Percentiles rank a stretch among this genome's conserved stretches.
These are phyloP conservation scores for Ciconia boyciana DNA, from an alignment of 2,113 vertebrate genomes.

Conservation along the genomic window DNA sequence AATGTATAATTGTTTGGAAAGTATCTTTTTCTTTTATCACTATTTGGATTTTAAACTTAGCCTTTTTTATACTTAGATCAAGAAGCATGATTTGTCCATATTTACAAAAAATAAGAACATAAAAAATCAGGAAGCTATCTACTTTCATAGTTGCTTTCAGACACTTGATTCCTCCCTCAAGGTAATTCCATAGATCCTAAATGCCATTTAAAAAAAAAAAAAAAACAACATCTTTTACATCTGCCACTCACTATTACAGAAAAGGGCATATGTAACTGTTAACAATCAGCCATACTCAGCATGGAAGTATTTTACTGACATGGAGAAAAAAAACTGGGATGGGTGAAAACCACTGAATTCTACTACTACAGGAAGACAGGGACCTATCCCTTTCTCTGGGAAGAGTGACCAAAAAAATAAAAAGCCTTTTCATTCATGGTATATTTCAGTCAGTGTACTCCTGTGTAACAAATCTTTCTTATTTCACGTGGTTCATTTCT, in stretches of 20 bases:
- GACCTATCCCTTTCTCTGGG: neutral
- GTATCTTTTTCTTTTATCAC: neutral
- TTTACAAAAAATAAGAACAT: neutral
- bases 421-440: neutral
- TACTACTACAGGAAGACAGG: neutral
- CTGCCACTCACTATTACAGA: neutral
- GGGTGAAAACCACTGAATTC: neutral
- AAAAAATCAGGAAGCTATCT: neutral
- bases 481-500: neutral
- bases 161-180: neutral
- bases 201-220: neutral
- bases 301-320: neutral
- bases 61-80: neutral
- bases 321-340: neutral
- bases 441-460: neutral
- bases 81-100: neutral
- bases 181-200: neutral
- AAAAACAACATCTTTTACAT: neutral
- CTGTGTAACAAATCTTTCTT: neutral
- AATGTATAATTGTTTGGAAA: neutral
- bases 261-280: neutral
- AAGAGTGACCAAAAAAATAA: neutral
- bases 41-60: neutral
- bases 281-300: no score
- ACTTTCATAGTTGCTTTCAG: neutral